Conservation (phyloP, 2,113 vertebrate genomes). For the Okapia johnstoni region DNA sequence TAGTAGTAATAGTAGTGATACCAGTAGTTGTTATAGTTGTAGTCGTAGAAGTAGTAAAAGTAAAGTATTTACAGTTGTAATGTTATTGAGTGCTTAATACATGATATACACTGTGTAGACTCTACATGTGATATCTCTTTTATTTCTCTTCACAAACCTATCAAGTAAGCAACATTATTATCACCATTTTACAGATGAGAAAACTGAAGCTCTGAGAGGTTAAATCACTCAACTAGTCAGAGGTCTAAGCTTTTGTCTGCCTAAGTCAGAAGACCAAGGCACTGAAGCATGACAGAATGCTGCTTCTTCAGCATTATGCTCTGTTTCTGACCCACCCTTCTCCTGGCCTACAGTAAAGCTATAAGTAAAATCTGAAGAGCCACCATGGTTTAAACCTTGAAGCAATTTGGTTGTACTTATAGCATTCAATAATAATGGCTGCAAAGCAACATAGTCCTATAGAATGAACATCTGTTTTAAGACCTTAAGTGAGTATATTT, state of each 20-base stretch:
- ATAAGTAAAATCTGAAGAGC: constrained; percentile 42
- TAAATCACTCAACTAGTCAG: neutral
- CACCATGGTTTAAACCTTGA: neutral
- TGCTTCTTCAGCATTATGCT: neutral
- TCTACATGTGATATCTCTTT: neutral
- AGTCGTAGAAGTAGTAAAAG: neutral
- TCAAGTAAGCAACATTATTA: neutral
- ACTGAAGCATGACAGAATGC: neutral
- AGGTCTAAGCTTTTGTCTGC: neutral
- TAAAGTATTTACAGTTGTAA: neutral
- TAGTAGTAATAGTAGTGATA: neutral
- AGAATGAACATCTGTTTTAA: constrained; percentile 66
- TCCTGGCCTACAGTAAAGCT: neutral
- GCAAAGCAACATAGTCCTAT: constrained; percentile 29
- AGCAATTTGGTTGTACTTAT: constrained; percentile 18
- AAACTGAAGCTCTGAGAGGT: neutral
- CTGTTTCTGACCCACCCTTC: neutral
- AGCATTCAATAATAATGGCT: constrained; percentile 45
- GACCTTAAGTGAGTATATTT: constrained; percentile 59
- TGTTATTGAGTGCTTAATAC: neutral
- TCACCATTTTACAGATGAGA: neutral
- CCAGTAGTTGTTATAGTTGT: neutral
- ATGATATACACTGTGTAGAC: neutral
- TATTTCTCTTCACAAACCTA: neutral
- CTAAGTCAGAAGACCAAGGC: neutral